Evolutionary conservation across 2,797 vertebrate species (phyloP), one percentile per base, ranked within the genome.

Genomic region (Manis javanica): DNA sequence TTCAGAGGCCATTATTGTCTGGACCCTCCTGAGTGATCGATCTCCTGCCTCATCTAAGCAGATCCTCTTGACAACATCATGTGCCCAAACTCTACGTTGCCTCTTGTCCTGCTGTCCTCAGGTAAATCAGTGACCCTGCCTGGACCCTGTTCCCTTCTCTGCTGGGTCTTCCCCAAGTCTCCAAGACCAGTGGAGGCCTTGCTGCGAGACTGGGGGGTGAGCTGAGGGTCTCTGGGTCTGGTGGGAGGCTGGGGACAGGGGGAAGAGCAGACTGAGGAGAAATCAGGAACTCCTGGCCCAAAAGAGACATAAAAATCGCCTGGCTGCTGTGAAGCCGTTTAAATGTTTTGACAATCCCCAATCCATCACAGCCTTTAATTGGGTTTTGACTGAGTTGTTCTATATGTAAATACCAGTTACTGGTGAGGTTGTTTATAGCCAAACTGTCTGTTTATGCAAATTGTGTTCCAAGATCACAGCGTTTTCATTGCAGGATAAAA

Each of bases 371-470:
- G 98, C 95, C 98, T 98, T 98, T 98, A 98, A 99, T 98, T 98
- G 98, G 97, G 97, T 98, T 98, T 98, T 98, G 98, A 99, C 97
- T 97, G 98, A 98, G 97, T 98, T 98, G 96, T 98, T 98, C 98
- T 98, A 97, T 98, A 98, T 98, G 98, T 98, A 98, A 99, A 99
- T 98, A 98, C 97, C 91, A 97, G 98, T 98, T 98, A 98, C 98
- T 98, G 98, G 98, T 98, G 98, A 95, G 98, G 97, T 98, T 99
- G 98, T 98, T 99, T 98, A 98, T 97, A 98, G 98, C 98, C 97
- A 98, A 98, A 98, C 98, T 98, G 98, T 98, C 98, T 99, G 95
- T 98, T 98, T 99, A 98, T 98, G 98, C 98, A 98, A 98, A 98
- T 98, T 82, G 94, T 89, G 96, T 98, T 98, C 98, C 97, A 97